These are phyloP conservation scores for Himalopsyche tibetana DNA, from an alignment of 2,888 invertebrate species.

Conservation along the genomic window DNA sequence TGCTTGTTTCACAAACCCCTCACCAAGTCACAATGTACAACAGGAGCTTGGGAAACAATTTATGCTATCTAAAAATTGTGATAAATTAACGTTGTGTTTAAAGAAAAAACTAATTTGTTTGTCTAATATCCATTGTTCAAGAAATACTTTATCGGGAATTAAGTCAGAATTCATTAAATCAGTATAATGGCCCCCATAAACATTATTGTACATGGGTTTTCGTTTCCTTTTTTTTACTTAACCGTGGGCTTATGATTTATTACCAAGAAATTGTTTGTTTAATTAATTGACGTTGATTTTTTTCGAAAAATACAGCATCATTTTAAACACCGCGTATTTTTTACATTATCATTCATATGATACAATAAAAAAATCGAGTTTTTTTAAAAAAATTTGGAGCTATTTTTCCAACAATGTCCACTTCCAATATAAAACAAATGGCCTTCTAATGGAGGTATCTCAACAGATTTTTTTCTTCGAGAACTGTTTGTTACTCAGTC, in stretches of 20 bases:
- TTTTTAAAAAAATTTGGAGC: too few relatives aligned
- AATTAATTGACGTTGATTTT: too few relatives aligned
- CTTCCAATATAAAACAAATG: too few relatives aligned
- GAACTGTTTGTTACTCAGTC: too few relatives aligned
- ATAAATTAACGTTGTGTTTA: neutral
- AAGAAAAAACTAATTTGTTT: constrained; percentile 9
- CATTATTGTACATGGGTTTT: neutral
- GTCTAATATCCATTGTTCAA: neutral
- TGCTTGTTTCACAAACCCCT: neutral
- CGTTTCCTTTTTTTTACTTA: neutral
- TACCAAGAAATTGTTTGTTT: neutral
- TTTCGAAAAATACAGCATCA: too few relatives aligned
- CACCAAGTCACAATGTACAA: neutral
- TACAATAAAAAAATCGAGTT: too few relatives aligned
- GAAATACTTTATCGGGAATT: constrained; percentile 13
- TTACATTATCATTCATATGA: too few relatives aligned
- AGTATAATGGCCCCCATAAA: neutral
- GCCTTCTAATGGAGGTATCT: too few relatives aligned
- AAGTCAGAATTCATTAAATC: constrained; percentile 9
- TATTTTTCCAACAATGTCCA: too few relatives aligned
- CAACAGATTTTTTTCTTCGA: too few relatives aligned
- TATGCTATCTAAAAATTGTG: neutral
- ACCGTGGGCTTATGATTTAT: neutral
- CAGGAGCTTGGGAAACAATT: neutral
- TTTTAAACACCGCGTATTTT: too few relatives aligned